Evolutionary conservation across 35 echinoderm and acorn worm genomes (phyloP).

Genomic region (Apostichopus japonicus): DNA sequence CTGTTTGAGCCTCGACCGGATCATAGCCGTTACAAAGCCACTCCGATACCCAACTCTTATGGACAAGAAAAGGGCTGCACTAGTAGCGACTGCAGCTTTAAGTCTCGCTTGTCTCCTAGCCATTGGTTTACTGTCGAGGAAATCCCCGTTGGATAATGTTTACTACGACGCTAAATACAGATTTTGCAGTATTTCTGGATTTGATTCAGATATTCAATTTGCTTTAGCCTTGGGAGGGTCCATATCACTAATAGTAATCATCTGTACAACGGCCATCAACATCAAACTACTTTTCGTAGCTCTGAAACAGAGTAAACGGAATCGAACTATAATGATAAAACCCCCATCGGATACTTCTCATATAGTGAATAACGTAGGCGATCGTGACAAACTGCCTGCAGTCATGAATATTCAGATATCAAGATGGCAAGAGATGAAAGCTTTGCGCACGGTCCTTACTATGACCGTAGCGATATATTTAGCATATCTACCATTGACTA

Average conservation of each 20-base stretch:
- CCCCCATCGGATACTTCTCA: neutral
- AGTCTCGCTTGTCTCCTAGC: neutral
- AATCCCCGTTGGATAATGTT: slow-evolving; percentile 17
- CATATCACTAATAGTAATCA: neutral
- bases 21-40: slow-evolving; percentile 10
- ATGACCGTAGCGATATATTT: slow-evolving; percentile 14
- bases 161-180: neutral
- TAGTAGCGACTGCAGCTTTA: neutral
- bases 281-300: slow-evolving; percentile 3
- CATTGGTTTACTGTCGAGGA: neutral
- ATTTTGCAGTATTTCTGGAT: slow-evolving; percentile 27
- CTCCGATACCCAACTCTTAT: slow-evolving; percentile 21
- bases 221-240: neutral
- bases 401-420: slow-evolving; percentile 13
- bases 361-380: neutral
- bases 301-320: slow-evolving; percentile 11
- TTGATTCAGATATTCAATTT: slow-evolving; percentile 31
- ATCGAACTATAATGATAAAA: slow-evolving; percentile 1
- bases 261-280: slow-evolving; percentile 18
- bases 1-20: slow-evolving; percentile 25
- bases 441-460: slow-evolving; percentile 29
- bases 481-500: slow-evolving; percentile 10
- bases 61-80: neutral
- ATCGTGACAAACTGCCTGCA: too few relatives aligned
- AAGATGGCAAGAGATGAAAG: slow-evolving; percentile 28